These are phyloP conservation scores for Thelaira solivaga DNA, from an alignment of 2,888 invertebrate genomes.

Conservation along the genomic window DNA sequence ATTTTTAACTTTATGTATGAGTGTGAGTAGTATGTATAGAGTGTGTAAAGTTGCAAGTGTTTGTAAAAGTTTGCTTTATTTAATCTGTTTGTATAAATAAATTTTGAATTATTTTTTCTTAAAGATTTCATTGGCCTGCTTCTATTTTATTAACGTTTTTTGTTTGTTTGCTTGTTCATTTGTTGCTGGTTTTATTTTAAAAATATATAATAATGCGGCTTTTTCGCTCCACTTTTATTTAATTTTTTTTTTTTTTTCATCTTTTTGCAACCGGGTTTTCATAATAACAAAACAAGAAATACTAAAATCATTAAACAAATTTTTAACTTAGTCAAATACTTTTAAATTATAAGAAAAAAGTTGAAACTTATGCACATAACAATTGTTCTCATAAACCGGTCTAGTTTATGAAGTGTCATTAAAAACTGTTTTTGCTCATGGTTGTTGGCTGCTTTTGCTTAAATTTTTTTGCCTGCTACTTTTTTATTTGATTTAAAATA, in stretches of 20 bases:
- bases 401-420: constrained; percentile 28
- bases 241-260: not conserved
- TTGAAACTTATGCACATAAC: not conserved
- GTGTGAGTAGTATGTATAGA: not conserved
- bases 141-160: constrained; percentile 28
- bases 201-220: constrained; percentile 53
- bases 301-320: constrained; percentile 5
- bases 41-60: constrained; percentile 32
- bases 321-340: constrained; percentile 22
- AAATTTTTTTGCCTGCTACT: not conserved
- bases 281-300: constrained; percentile 28
- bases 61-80: not conserved
- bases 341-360: not conserved
- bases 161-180: constrained; percentile 1
- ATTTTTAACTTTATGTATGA: not conserved
- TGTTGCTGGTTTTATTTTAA: constrained; percentile 39
- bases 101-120: constrained; percentile 26
- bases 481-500: not conserved
- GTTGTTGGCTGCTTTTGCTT: constrained; percentile 1
- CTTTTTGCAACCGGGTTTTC: constrained; percentile 38
- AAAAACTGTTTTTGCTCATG: constrained; percentile 10
- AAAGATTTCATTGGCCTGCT: constrained; percentile 50
- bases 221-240: constrained; percentile 57
- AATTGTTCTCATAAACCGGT: constrained; percentile 47
- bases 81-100: not conserved